A percentile compares a stretch with the other conserved stretches of the same genome.
phyloP scores from a whole-genome alignment of 2,113 vertebrate genomes.

The Pedetes capensis region DNA sequence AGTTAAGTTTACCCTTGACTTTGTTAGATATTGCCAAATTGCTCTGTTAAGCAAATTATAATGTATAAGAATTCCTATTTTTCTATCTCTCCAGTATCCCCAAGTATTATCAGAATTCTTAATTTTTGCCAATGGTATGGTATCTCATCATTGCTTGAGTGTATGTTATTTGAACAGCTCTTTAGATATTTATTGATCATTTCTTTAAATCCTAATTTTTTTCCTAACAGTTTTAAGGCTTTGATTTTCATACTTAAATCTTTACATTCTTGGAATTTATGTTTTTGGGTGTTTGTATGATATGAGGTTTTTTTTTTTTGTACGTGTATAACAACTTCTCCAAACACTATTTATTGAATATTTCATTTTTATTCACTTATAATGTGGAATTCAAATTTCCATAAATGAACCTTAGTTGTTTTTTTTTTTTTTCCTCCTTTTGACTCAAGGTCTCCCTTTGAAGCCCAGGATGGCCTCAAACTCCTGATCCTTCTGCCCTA shows the following conservation, averaged over 20 bases:
- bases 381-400: neutral
- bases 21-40: neutral
- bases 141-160: neutral
- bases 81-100: neutral
- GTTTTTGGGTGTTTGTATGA: neutral
- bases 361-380: neutral
- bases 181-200: constrained; percentile 1
- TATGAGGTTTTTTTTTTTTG: neutral
- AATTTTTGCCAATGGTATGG: neutral
- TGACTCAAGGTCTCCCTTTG: too few relatives aligned
- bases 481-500: too few relatives aligned
- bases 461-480: too few relatives aligned
- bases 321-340: neutral
- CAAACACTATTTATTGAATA: neutral
- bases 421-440: too few relatives aligned
- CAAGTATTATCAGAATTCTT: neutral
- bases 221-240: neutral
- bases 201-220: neutral
- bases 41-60: neutral
- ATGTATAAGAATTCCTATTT: too few relatives aligned
- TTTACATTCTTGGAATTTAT: constrained; percentile 10
- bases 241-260: constrained; percentile 4
- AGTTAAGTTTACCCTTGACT: neutral
- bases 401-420: too few relatives aligned
- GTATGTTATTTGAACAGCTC: neutral